Conservation (phyloP, 92 coral and sea anemone genomes). For the Pocillopora meandrina region DNA sequence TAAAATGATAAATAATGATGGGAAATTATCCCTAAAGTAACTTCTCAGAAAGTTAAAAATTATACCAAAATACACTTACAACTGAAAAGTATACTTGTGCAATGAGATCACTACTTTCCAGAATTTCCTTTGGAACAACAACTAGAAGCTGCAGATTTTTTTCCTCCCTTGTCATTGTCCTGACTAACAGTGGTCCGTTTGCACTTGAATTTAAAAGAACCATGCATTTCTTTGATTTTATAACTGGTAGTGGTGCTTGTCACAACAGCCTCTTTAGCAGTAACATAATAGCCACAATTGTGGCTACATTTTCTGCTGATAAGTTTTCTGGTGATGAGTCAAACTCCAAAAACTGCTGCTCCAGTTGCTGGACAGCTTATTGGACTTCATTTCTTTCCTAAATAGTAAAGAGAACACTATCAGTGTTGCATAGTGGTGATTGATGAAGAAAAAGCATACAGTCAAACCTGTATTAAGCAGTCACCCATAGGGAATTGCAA, state of each 20-base stretch:
- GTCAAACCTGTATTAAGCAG: no score
- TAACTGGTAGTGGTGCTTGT: slow-evolving; percentile 61
- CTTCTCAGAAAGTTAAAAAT: no score
- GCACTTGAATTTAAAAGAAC: slow-evolving; percentile 70
- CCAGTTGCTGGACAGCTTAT: slow-evolving; percentile 62
- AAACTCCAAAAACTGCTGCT: slow-evolving; percentile 57
- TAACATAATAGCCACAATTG: slow-evolving; percentile 45
- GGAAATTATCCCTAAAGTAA: no score
- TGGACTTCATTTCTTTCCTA: slow-evolving; percentile 68
- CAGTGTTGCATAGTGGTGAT: not conserved
- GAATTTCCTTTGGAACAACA: slow-evolving; percentile 1
- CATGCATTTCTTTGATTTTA: slow-evolving; percentile 67
- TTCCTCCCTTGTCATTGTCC: slow-evolving; percentile 45
- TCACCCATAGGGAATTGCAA: no score
- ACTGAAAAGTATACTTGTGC: not conserved
- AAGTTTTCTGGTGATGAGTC: slow-evolving; percentile 50
- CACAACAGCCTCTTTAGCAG: slow-evolving; percentile 58
- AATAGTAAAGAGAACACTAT: not conserved
- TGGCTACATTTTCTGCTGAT: slow-evolving; percentile 45
- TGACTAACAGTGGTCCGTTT: slow-evolving; percentile 48
- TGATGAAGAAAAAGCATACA: no score
- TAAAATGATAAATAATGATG: no score
- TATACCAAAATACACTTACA: no score
- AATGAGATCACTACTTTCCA: slow-evolving; percentile 10
- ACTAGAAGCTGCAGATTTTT: slow-evolving; percentile 62